A percentile compares a stretch with the other conserved stretches of the same genome.
phyloP scores from a whole-genome alignment of 2,797 vertebrate genomes.

The Falco naumanni region DNA sequence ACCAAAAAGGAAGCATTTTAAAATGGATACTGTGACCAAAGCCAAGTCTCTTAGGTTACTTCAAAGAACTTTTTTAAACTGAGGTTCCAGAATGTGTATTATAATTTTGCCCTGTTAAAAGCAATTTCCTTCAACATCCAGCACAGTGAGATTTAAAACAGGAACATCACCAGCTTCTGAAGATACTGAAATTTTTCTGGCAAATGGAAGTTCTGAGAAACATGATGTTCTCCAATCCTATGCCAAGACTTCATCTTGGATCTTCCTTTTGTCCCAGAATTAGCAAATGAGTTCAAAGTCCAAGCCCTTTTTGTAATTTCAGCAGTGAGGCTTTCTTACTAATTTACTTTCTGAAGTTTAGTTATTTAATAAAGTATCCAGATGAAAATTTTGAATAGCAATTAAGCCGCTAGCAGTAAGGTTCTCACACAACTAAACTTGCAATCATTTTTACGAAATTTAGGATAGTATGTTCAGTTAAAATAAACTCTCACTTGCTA shows the following conservation, averaged over 20 bases:
- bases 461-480: neutral
- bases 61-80: conserved; percentile 46
- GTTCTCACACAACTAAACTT: neutral
- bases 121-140: neutral
- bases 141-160: neutral
- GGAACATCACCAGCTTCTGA: conserved; percentile 1
- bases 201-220: neutral
- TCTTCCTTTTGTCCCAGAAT: conserved; percentile 19
- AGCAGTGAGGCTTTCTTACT: neutral
- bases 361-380: neutral
- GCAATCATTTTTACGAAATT: neutral
- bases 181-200: conserved; percentile 22
- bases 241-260: neutral
- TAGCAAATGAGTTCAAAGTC: neutral
- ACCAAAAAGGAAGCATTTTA: conserved; percentile 15
- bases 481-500: neutral
- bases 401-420: neutral
- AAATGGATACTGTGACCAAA: conserved; percentile 25
- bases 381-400: neutral
- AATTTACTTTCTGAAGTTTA: neutral
- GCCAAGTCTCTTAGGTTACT: conserved; percentile 23
- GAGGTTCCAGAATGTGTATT: conserved; percentile 8
- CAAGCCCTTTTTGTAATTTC: neutral
- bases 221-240: neutral
- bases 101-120: conserved; percentile 14